These are phyloP conservation scores for Amphimallon solstitiale DNA, from an alignment of 2,888 invertebrate genomes.

Conservation along the genomic window DNA sequence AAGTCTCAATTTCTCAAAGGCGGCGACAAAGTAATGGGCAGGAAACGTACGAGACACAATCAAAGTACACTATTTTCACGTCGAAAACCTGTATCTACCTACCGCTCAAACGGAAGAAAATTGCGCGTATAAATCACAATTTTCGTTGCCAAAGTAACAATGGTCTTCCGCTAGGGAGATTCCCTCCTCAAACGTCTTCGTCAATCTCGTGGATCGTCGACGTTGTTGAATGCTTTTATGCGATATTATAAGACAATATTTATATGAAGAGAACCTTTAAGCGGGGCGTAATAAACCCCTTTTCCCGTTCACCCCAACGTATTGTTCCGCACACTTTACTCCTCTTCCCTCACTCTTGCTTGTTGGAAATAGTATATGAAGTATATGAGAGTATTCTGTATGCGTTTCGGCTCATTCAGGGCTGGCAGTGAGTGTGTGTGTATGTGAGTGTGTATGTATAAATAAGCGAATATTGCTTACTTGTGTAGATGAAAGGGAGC, in stretches of 20 bases:
- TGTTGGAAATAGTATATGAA: background rate
- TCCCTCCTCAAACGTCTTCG: constrained; percentile 41
- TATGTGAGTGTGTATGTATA: background rate
- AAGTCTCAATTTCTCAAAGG: too few relatives aligned
- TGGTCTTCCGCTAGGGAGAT: constrained; percentile 45
- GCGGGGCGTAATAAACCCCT: constrained; percentile 57
- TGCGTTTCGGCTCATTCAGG: constrained; percentile 9
- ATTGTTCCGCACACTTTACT: constrained; percentile 11
- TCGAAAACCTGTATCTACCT: too few relatives aligned
- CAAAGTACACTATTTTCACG: too few relatives aligned
- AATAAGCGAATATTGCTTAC: constrained; percentile 21
- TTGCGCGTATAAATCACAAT: constrained; percentile 39
- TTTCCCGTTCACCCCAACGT: constrained; percentile 33
- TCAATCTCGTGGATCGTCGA: background rate
- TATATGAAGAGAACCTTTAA: constrained; percentile 58
- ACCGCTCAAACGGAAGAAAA: background rate
- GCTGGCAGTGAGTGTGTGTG: background rate
- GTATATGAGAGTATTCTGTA: background rate
- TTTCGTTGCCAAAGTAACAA: constrained; percentile 46
- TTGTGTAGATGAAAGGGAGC: constrained; percentile 25
- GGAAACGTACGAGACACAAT: too few relatives aligned
- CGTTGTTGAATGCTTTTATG: constrained; percentile 48
- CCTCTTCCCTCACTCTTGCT: background rate
- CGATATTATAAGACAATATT: constrained; percentile 60
- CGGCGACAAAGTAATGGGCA: too few relatives aligned